Evolutionary conservation across 2,888 invertebrate species (phyloP), one percentile per base, ranked within the genome.

Genomic region (Archips xylosteana): DNA sequence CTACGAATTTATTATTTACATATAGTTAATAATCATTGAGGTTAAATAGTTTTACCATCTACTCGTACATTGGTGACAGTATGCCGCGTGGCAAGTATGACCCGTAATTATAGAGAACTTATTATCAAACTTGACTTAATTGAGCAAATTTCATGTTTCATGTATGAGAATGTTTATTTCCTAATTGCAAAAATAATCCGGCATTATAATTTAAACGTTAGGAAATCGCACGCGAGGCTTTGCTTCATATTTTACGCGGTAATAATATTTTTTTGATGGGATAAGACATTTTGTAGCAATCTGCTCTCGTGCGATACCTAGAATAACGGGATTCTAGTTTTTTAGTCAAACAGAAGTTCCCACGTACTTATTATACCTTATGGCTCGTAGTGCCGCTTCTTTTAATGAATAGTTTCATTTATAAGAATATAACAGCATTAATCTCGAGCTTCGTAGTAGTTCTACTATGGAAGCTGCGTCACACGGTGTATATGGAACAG

Each of bases 291-390:
- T 49, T 9, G 42, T 45, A 45, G 10, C 45, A 45, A 12, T 45
- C 12, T 12, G 12, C 45, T 3, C 45, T 12, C 45, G 45, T 23
- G 3, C 23, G 23, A 54, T 23, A 9, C 23, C 23, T 9, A 23
- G 23, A 54, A 54, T 54, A 54, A 71, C 71, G 66, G 66, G 61
- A 66, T n/a, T 71, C 60, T 34, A 34, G 62, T n/a, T 45, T 34
- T 36, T 47, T 57, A 63, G 39, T 47, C 9, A 57, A 68, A 57
- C 8, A 54, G 51, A 61, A 36, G 61, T 67, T 68, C 67, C 67
- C 72, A 67, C 67, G 47, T 6, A 39, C 0, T 39, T 39, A 6
- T 45, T 45, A 45, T 34, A 10, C 54, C 42, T 36, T 23, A 62
- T 36, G 12, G 59, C 36, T 15, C 64, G 42, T 45, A 8, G 15